Percentiles rank a stretch among this genome's conserved stretches.
Evolutionary conservation across 2,113 vertebrate species (phyloP).

Genomic region (Oxyruncus cristatus): DNA sequence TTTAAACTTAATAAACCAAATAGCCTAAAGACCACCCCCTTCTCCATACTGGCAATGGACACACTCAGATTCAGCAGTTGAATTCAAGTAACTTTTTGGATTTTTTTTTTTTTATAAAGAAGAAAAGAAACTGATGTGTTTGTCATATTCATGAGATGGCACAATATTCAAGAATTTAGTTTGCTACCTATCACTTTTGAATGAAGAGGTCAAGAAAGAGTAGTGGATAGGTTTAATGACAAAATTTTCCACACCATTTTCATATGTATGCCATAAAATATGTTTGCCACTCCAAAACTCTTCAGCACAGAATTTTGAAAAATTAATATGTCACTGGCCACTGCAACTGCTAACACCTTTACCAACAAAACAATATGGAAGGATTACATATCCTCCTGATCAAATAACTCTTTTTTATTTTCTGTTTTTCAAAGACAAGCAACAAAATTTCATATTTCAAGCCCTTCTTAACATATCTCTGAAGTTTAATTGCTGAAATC

Average conservation of each 20-base stretch:
- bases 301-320: background rate
- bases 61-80: background rate
- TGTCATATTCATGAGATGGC: background rate
- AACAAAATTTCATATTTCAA: background rate
- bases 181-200: background rate
- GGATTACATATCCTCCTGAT: background rate
- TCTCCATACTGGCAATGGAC: background rate
- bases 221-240: background rate
- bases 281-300: background rate
- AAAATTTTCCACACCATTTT: background rate
- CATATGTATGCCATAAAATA: background rate
- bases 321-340: background rate
- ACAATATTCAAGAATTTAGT: background rate
- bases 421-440: background rate
- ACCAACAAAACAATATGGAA: background rate
- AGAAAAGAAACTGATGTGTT: background rate
- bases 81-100: accelerated
- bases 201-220: background rate
- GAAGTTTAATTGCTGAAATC: background rate
- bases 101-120: background rate
- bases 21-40: background rate
- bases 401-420: background rate
- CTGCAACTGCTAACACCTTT: background rate
- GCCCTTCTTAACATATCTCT: background rate
- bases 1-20: background rate